Evolutionary conservation across 2,797 vertebrate species (phyloP), one percentile per base, ranked within the genome.

Genomic region (Pangasius sanitwongsei): DNA sequence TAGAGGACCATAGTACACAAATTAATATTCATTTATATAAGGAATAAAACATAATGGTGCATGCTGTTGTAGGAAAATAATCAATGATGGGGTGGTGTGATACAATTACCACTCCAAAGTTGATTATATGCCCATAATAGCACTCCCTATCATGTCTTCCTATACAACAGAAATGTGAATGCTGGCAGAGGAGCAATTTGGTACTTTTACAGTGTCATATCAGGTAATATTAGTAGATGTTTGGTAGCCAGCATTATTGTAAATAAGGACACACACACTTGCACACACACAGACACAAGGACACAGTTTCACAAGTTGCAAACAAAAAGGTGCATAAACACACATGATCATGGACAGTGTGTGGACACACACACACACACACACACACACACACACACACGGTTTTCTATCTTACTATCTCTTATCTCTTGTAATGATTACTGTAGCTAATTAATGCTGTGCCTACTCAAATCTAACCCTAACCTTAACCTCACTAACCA

Each of bases 1-100:
- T 61, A 82, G 23, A 41, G 23, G 23, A 28, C 37, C 4, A 41
- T 37, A 82, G 57, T 41, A 61, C 41, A 82, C 23, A 83, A 44
- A 28, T 63, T 37, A 82, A 61, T 82, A 13, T 20, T 82, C 53
- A 37, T 61, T 61, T 82, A 82, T 82, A 34, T 80, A 57, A 57
- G 15, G 1, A 55, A 55, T 57, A 57, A 20, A 57, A 80, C n/a
- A 75, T 50, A 80, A 57, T 55, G 77, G 74, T 20, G 18, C 11
- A 6, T 77, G 13, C 6, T 74, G 70, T 44, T 74, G 3, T 41
- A 77, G 25, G 25, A 77, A 75, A 74, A 77, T n/a, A 50, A 48
- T 50, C 44, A 77, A 23, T 6, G 15, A 50, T 15, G 25, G 9
- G 37, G 18, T 20, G 25, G 41, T 50, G 44, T 77, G 25, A 77